Base-by-base conservation (phyloP, 1,140 invertebrate genomes). In the Mactra quadrangularis region DNA sequence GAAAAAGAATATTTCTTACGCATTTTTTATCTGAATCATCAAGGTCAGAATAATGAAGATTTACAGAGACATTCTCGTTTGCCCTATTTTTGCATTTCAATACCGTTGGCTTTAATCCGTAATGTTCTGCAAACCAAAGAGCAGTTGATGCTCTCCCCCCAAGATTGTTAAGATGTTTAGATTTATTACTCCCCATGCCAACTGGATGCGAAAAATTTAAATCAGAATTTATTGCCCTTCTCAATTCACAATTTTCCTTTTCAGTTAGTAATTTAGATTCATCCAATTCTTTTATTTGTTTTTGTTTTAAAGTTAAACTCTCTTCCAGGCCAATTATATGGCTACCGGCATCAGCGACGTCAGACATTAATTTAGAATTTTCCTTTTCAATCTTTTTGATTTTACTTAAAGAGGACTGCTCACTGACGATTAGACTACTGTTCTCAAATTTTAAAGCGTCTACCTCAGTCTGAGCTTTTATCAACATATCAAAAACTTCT, bases 401-500 rank as follows among this genome's bases (percentile, higher is more conserved):
- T 45, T 38, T 38, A 15, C 17, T 66, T 15, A 22, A n/a, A 25
- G 25, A 45, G 3, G 7, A 2, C 2, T 25, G 7, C 31, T 66
- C 22, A 9, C 31, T 35, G 2, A 66, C 6, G 4, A n/a, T 9
- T 15, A 41, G 41, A 19, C 17, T 15, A 22, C 31, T 22, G 41
- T 66, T 66, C 41, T 66, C 62, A 19, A 45, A 35, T 38, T 4
- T n/a, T 45, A 66, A 45, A 11, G 19, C 62, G 2, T 6, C 25
- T 45, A 38, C 33, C 2, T 41, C 6, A 38, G 62, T 29, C 22
- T 66, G 9, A 4, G 41, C 9, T 9, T 6, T 6, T 19, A 15
- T 22, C 31, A 66, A n/a, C 57, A 27, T n/a, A 9, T 66, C 33
- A 35, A 11, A 66, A n/a, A 66, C 11, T 35, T 66, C 62, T 15